These are phyloP conservation scores for Lycocerus yunnanus DNA, from an alignment of 2,888 invertebrate genomes.

Conservation along the genomic window DNA sequence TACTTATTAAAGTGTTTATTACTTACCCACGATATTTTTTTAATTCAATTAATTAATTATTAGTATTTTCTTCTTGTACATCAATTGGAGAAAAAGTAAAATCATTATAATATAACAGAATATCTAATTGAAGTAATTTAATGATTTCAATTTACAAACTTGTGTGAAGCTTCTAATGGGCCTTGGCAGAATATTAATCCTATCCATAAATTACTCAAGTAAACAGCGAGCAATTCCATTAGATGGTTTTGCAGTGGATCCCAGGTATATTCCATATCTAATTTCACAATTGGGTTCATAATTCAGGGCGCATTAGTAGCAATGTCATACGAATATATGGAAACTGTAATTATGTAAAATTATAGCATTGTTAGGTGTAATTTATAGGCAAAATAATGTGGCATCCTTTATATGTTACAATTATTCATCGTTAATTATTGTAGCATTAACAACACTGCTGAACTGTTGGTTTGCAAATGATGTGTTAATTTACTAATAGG, in stretches of 20 bases:
- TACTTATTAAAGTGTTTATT: not conserved
- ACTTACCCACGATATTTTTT: not conserved
- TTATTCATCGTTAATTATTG: conserved; percentile 30
- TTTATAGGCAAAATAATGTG: conserved; percentile 48
- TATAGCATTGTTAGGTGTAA: conserved; percentile 47
- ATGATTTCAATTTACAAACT: conserved; percentile 24
- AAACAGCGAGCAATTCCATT: conserved; percentile 41
- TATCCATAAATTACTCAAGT: conserved; percentile 53
- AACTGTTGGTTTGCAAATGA: conserved; percentile 29
- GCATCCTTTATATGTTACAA: conserved; percentile 32
- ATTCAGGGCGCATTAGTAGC: conserved; percentile 46
- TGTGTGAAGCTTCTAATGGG: conserved; percentile 20
- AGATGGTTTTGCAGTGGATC: conserved; percentile 36
- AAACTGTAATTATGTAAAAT: conserved; percentile 38
- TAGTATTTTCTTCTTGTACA: not conserved
- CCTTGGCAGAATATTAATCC: conserved; percentile 46
- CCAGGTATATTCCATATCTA: conserved; percentile 49
- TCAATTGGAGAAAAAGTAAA: not conserved
- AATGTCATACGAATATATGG: conserved; percentile 39
- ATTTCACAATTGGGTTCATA: conserved; percentile 56
- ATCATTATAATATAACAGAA: not conserved
- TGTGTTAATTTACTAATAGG: conserved; percentile 30
- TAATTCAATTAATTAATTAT: not conserved
- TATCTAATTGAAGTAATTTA: conserved; percentile 10
- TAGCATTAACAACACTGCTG: conserved; percentile 25